Evolutionary conservation across 2,888 invertebrate genomes (phyloP), one percentile per base, ranked within the genome.

Genomic region (Patella ulyssiponensis): DNA sequence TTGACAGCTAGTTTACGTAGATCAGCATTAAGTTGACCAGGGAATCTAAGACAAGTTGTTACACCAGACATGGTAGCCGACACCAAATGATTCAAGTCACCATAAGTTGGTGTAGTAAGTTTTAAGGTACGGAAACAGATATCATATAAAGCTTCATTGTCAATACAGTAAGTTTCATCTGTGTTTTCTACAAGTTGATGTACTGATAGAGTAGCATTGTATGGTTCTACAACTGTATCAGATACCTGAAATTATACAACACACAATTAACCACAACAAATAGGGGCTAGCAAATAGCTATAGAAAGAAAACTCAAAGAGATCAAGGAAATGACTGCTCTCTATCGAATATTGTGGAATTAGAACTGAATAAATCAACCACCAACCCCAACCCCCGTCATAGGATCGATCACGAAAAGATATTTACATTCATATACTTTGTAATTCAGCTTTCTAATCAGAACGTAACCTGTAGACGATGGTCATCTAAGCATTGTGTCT

Each of bases 91-190:
- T 64, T 64, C 20, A 64, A 23, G 64, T 64, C 64, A 64, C 64
- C 64, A 23, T 64, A 64, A 20, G 64, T 64, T n/a, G 64, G 64
- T 64, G 64, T 64, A 23, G 64, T 64, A n/a, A 64, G 64, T 64
- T 64, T 64, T 9, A 64, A 23, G 9, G 64, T 64, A 20, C 64
- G 64, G 64, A 64, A 64, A 64, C 64, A 64, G 64, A 64, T 64
- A 23, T 64, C 64, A 14, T 64, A 64, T 23, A 64, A 20, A 64
- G 64, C 64, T 64, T 64, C 64, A 23, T 64, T 64, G 23, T 64
- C 64, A 64, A 64, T 64, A 64, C 64, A 64, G 23, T 64, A 64
- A 64, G 64, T 64, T 23, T 64, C 64, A 64, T 64, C 64, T 64
- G 64, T 64, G 23, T 64, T 64, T 64, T 64, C 64, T 64, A 64